Percentiles rank a stretch among this genome's conserved stretches.
Evolutionary conservation across 1,140 invertebrate genomes (phyloP).

Genomic region (Aphaenogaster floridana): DNA sequence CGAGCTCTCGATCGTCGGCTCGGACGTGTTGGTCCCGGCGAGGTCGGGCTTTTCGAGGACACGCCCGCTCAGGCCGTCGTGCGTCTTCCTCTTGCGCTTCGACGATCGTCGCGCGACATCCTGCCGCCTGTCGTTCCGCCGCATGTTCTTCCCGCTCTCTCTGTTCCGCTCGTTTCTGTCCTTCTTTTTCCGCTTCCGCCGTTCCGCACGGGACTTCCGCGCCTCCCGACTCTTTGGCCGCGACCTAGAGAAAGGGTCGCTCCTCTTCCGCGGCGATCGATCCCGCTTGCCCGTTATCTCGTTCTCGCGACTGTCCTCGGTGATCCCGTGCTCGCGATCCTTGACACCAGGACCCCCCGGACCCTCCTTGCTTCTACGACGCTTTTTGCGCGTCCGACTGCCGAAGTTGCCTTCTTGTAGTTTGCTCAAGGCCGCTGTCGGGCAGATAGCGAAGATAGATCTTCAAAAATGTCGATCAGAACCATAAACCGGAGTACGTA

Average conservation of each 20-base stretch:
- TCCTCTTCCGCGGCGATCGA: constrained; percentile 29
- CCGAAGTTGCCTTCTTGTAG: constrained; percentile 40
- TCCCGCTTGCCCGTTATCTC: constrained; percentile 57
- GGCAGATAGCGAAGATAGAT: not conserved
- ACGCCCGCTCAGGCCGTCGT: constrained; percentile 28
- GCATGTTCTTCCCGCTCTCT: constrained; percentile 65
- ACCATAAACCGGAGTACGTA: not conserved
- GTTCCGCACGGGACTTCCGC: constrained; percentile 75
- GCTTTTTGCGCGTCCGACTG: constrained; percentile 71
- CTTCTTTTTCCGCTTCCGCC: constrained; percentile 75
- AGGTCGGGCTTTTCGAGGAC: not conserved
- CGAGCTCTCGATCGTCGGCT: not conserved
- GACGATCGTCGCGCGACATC: constrained; percentile 18
- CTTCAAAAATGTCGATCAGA: not conserved
- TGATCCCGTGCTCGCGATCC: constrained; percentile 2
- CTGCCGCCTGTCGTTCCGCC: constrained; percentile 30
- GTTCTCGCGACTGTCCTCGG: constrained; percentile 62
- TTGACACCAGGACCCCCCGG: constrained; percentile 4
- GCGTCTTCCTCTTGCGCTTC: constrained; percentile 69
- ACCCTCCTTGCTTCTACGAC: constrained; percentile 67
- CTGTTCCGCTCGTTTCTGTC: constrained; percentile 70
- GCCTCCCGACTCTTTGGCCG: constrained; percentile 66
- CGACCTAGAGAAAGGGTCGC: constrained; percentile 53
- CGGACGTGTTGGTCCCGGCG: not conserved
- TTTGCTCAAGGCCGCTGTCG: constrained; percentile 9